These are phyloP conservation scores for Encarsia formosa DNA, from an alignment of 2,888 invertebrate species.

Conservation along the genomic window DNA sequence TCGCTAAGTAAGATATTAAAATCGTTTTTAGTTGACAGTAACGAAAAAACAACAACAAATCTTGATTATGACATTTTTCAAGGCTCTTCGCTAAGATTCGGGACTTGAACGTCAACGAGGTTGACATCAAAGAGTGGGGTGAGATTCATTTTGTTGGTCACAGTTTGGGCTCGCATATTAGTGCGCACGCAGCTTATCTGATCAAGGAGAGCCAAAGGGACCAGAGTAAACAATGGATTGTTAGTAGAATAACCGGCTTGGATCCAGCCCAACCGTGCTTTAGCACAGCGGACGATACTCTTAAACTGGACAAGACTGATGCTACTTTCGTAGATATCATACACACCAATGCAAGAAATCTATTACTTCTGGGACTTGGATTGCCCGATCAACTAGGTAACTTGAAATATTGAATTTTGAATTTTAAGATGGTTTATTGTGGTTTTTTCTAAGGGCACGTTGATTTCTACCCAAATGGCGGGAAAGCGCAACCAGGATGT, in stretches of 20 bases:
- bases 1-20: constrained; percentile 53
- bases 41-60: background rate
- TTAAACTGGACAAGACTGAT: constrained; percentile 57
- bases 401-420: too few relatives aligned
- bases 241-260: constrained; percentile 53
- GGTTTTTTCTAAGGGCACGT: constrained; percentile 49
- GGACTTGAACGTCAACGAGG: background rate
- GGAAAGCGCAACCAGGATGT: constrained; percentile 57
- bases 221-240: constrained; percentile 31
- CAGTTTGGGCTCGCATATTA: constrained; percentile 63
- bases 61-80: background rate
- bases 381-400: constrained; percentile 58
- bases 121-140: constrained; percentile 33
- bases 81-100: background rate
- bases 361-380: constrained; percentile 58
- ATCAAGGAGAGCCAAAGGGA: constrained; percentile 48
- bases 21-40: too few relatives aligned
- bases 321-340: constrained; percentile 62
- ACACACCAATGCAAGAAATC: constrained; percentile 59
- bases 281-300: constrained; percentile 48
- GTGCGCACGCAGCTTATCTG: constrained; percentile 56
- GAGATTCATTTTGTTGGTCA: constrained; percentile 59
- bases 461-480: constrained; percentile 68
- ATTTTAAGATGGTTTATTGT: too few relatives aligned
- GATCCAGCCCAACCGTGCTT: constrained; percentile 67